phyloP scores from a whole-genome alignment of 2,113 vertebrate species.

The Bungarus multicinctus region DNA sequence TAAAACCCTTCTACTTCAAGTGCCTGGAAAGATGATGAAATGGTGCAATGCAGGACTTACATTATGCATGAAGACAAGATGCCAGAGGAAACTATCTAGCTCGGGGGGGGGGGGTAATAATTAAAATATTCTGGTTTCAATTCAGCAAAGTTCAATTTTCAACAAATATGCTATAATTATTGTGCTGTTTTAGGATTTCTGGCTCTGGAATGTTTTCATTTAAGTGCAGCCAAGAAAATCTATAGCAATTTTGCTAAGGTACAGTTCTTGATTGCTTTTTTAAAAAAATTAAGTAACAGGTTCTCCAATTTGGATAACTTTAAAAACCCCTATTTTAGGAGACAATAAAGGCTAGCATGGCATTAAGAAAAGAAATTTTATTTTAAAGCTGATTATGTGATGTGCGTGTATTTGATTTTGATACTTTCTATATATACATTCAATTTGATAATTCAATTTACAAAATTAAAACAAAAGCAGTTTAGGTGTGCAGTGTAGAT shows the following conservation, averaged over 20 bases:
- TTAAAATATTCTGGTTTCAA: background rate
- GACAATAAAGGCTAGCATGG: background rate
- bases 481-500: background rate
- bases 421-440: background rate
- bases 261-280: background rate
- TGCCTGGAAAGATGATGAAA: background rate
- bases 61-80: background rate
- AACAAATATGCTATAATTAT: background rate
- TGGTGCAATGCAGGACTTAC: background rate
- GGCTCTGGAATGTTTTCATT: background rate
- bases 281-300: background rate
- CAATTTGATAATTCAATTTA: background rate
- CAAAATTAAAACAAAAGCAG: background rate
- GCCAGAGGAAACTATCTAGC: background rate
- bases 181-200: background rate
- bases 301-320: background rate
- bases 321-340: background rate
- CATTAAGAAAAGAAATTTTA: background rate
- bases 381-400: background rate
- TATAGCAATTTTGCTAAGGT: background rate
- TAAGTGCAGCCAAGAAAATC: background rate
- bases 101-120: background rate
- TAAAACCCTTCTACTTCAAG: background rate
- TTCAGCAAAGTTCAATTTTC: background rate
- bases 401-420: background rate